phyloP scores from a whole-genome alignment of 2,113 vertebrate genomes.

The Corynorhinus townsendii region DNA sequence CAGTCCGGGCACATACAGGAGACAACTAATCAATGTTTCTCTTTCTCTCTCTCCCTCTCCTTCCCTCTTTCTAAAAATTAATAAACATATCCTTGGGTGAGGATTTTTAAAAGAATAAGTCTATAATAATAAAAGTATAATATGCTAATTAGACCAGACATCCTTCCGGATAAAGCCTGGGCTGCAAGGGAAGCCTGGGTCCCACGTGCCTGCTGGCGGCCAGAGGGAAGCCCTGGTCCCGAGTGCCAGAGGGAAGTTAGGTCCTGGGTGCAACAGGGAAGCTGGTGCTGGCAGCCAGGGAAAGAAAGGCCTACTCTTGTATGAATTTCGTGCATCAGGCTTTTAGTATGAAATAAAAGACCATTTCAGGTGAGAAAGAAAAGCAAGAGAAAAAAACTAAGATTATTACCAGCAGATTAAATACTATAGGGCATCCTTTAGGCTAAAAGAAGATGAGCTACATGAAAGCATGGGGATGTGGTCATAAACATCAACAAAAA shows the following conservation, averaged over 20 bases:
- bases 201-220: too few relatives aligned
- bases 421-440: not conserved
- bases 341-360: not conserved
- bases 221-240: too few relatives aligned
- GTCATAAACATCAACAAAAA: not conserved
- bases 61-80: not conserved
- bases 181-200: too few relatives aligned
- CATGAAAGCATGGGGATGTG: not conserved
- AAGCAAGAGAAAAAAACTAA: not conserved
- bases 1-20: not conserved
- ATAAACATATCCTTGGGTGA: not conserved
- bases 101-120: not conserved
- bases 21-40: not conserved
- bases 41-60: too few relatives aligned
- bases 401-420: not conserved
- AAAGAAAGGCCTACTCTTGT: too few relatives aligned
- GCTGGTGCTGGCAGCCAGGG: too few relatives aligned
- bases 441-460: not conserved
- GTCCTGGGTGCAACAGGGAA: too few relatives aligned
- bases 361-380: not conserved
- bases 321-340: too few relatives aligned
- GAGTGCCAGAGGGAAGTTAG: too few relatives aligned
- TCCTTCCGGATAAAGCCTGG: too few relatives aligned
- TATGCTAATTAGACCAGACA: too few relatives aligned
- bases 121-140: not conserved